Conservation (phyloP, 2,888 invertebrate genomes). For the Acanthosepion pharaonis region DNA sequence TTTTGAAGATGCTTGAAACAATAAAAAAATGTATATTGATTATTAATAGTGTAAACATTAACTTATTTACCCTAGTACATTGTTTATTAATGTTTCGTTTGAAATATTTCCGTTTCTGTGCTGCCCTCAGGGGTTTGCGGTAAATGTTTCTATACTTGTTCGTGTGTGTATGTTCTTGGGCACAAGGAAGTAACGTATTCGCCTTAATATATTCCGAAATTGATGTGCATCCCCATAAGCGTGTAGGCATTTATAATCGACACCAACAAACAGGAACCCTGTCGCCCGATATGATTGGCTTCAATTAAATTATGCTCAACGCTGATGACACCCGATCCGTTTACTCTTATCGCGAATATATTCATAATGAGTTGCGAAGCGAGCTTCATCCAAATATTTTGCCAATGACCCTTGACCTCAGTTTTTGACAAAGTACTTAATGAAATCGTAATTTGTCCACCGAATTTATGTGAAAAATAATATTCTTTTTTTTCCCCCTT, state of each 20-base stretch:
- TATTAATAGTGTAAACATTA: too few species aligned
- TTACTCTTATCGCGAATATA: background rate
- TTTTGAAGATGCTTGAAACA: too few species aligned
- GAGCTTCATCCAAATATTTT: background rate
- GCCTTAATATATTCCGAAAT: background rate
- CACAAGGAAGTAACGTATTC: background rate
- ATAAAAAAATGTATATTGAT: too few species aligned
- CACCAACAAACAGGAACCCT: too few species aligned
- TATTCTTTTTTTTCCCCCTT: background rate
- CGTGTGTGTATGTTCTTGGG: background rate
- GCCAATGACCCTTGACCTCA: background rate
- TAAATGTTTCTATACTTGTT: background rate
- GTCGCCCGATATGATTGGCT: background rate
- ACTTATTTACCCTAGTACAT: too few species aligned
- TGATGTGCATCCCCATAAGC: background rate
- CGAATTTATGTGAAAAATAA: background rate
- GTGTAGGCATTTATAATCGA: background rate
- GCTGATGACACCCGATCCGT: background rate
- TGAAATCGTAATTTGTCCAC: conserved; percentile 11
- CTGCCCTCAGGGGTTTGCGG: too few species aligned
- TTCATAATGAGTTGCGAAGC: background rate
- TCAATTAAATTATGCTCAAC: background rate
- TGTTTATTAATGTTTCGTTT: too few species aligned
- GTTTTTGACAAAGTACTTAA: conserved; percentile 33
- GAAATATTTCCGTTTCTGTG: too few species aligned